Conservation (phyloP, 2,888 invertebrate species). For the Cremastinae sp. region DNA sequence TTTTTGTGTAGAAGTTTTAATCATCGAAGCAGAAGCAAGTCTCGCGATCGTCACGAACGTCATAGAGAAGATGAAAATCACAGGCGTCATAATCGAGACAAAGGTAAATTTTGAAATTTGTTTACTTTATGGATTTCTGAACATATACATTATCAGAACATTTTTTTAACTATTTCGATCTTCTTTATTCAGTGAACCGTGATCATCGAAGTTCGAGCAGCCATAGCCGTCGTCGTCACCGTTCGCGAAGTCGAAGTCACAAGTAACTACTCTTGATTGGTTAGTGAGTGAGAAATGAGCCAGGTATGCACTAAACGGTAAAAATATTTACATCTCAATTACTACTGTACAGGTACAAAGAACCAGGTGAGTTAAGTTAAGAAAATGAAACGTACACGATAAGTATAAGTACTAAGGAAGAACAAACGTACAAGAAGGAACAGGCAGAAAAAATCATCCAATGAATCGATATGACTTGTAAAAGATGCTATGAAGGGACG, state of each 20-base stretch:
- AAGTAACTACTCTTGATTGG: conserved; percentile 80
- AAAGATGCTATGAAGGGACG: too few relatives aligned
- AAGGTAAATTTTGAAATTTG: conserved; percentile 67
- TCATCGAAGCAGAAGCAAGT: conserved; percentile 77
- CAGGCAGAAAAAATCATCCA: too few relatives aligned
- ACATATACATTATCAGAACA: neutral
- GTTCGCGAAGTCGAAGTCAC: conserved; percentile 80
- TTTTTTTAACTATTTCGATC: conserved; percentile 12
- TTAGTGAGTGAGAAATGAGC: conserved; percentile 80
- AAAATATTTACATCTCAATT: conserved; percentile 79
- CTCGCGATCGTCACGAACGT: conserved; percentile 77
- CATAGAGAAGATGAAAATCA: conserved; percentile 77
- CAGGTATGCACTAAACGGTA: conserved; percentile 79
- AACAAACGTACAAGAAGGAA: conserved; percentile 11
- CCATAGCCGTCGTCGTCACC: conserved; percentile 77
- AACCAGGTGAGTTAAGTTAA: conserved; percentile 78
- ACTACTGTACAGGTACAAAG: conserved; percentile 78
- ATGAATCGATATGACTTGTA: too few relatives aligned
- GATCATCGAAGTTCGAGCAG: conserved; percentile 77
- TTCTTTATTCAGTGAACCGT: conserved; percentile 70
- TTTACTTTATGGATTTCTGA: too few relatives aligned
- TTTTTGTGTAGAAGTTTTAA: conserved; percentile 71
- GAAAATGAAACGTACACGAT: conserved; percentile 71
- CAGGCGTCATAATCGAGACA: conserved; percentile 76
- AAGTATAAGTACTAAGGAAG: conserved; percentile 45